These are phyloP conservation scores for Ametastegia equiseti DNA, from an alignment of 2,888 invertebrate species.

Conservation along the genomic window DNA sequence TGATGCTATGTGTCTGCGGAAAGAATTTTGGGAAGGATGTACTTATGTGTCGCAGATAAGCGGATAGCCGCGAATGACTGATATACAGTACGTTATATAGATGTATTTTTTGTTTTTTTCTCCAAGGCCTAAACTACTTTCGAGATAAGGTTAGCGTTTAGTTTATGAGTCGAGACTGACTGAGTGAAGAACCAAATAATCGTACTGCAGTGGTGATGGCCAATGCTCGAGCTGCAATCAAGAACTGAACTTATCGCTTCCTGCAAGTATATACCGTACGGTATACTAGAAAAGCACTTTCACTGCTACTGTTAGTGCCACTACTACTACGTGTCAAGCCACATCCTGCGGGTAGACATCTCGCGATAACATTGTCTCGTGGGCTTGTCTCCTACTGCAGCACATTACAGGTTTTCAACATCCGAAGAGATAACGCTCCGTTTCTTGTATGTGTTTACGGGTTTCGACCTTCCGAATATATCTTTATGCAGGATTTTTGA, in stretches of 20 bases:
- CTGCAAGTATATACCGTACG: background rate
- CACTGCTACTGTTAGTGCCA: background rate
- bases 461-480: background rate
- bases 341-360: constrained; percentile 31
- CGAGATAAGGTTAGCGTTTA: background rate
- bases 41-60: background rate
- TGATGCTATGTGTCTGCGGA: background rate
- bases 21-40: background rate
- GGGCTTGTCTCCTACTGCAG: background rate
- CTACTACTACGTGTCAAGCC: background rate
- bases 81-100: too few relatives aligned
- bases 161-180: background rate
- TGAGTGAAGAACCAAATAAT: background rate
- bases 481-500: too few relatives aligned
- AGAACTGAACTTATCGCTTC: constrained; percentile 12
- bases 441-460: background rate
- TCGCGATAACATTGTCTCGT: constrained; percentile 27
- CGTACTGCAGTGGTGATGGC: background rate
- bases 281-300: constrained; percentile 8
- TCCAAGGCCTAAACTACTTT: background rate
- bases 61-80: background rate
- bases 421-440: background rate
- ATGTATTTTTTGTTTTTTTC: background rate
- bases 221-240: background rate
- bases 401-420: constrained; percentile 3